Conservation (phyloP, 1,140 invertebrate genomes). For the Aradophagus sp. region DNA sequence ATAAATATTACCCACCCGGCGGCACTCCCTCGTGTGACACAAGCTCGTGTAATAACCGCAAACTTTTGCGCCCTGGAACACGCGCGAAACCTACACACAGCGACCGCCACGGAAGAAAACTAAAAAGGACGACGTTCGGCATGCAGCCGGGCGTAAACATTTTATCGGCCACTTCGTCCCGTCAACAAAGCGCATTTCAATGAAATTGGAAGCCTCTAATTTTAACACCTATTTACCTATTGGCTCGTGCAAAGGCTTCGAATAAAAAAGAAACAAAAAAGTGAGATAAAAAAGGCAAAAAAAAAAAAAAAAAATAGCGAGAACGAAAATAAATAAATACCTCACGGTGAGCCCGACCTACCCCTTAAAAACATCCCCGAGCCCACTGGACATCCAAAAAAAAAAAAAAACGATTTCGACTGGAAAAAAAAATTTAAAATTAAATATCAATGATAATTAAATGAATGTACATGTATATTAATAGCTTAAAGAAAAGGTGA, state of each 20-base stretch:
- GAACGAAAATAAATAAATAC: too few relatives aligned
- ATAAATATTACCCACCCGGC: conserved; percentile 42
- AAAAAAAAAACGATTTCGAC: too few relatives aligned
- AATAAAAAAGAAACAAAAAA: too few relatives aligned
- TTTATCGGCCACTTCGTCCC: conserved; percentile 27
- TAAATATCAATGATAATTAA: too few relatives aligned
- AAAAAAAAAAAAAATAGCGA: too few relatives aligned
- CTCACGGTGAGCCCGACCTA: too few relatives aligned
- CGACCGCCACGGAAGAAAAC: conserved; percentile 10
- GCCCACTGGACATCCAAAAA: too few relatives aligned
- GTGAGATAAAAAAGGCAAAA: too few relatives aligned
- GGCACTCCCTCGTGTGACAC: conserved; percentile 9
- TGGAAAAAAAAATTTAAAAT: too few relatives aligned
- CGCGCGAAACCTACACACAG: background rate
- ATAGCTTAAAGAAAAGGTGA: too few relatives aligned
- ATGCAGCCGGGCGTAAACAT: conserved; percentile 14
- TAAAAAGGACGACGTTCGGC: conserved; percentile 27
- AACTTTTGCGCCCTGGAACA: conserved; percentile 17
- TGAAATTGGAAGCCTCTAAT: conserved; percentile 39
- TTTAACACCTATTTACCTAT: conserved; percentile 36
- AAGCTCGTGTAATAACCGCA: conserved; percentile 29
- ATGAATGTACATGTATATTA: too few relatives aligned
- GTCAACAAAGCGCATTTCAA: conserved; percentile 15
- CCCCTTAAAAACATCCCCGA: too few relatives aligned
- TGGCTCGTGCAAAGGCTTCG: conserved; percentile 14